Base-by-base conservation (phyloP, 2,888 invertebrate genomes). In the Cynaeus angustus region DNA sequence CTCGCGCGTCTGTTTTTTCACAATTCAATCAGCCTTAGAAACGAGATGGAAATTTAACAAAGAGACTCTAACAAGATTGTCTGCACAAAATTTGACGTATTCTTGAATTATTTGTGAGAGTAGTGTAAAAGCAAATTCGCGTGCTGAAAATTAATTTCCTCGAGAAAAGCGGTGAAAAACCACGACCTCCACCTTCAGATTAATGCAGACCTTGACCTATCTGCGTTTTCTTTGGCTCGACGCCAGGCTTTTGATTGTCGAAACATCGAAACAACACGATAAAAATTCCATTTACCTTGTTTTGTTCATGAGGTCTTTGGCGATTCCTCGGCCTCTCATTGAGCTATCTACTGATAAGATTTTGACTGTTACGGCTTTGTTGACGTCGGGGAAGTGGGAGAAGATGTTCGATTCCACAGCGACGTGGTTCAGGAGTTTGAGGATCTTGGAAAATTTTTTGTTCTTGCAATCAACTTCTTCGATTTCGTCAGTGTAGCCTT, bases 241-340 rank as follows among this genome's bases (percentile, higher is more conserved):
- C 21, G 55, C 55, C 55, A 56, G 10, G 9, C n/a, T 2, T n/a
- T 33, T 33, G 33, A n/a, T 7, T 33, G 2, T n/a, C 33, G n/a
- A n/a, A 9, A 33, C 33, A 9, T n/a, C 33, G 33, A 33, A 33
- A 33, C 33, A 33, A 6, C 33, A 7, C 33, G n/a, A 33, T n/a
- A 33, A 33, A 33, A 33, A 16, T 12, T 50, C 13, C 50, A n/a
- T 53, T 38, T 85, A 92, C 92, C 90, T 88, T 3, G 91, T 88
- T 76, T 86, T 88, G 53, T 88, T 85, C 73, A 92, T 83, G 9
- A 93, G 85, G 13, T 86, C 86, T 72, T 89, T 91, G 76, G 90
- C 92, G 68, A 93, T 88, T 1, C 93, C 92, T 72, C 87, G 87
- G 52, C 90, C 90, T 71, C 92, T 86, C 88, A 90, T 92, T 9